Evolutionary conservation across 2,888 invertebrate genomes (phyloP), one percentile per base, ranked within the genome.

Genomic region (Tryphoninae sp.): DNA sequence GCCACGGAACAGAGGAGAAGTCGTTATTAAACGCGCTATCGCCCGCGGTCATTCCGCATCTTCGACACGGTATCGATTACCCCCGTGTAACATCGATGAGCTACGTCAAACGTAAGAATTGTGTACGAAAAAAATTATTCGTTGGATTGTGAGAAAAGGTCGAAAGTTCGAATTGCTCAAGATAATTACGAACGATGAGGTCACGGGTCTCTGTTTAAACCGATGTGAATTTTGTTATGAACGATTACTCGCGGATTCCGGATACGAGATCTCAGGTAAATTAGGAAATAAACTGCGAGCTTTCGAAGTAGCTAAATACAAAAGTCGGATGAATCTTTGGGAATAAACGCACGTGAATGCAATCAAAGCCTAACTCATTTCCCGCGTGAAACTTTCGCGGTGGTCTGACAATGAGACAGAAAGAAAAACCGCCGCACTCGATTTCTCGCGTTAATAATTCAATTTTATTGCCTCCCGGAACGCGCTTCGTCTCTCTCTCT

Each of bases 11-110:
- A 59, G 33, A 59, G 59, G 33, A 26, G 33, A 33, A n/a, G 22
- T 68, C 33, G 59, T 75, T 75, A 19, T 13, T 49, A 59, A 68
- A 45, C 42, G 68, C 68, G 53, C 61, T 73, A 68, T 55, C 22
- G 77, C 19, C 6, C 33, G 3, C 33, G 33, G 33, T 33, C 4
- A 33, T 33, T 33, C 33, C 33, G 26, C 13, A 55, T 64, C 71
- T 33, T 72, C 71, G 78, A 72, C 64, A 61, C 53, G 71, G 19
- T 78, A 68, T 76, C 68, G 76, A 76, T 76, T 59, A 59, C 68
- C 1, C 1, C 59, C 16, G 8, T n/a, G 33, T 33, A 9, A 23
- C 19, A 45, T 61, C 67, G 9, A 49, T 49, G 51, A 67, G 75
- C 61, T 59, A 33, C 68, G 61, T 33, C 22, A 16, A 76, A 68